Percentiles rank a stretch among this genome's conserved stretches.
Conservation (phyloP, 2,797 vertebrate species). For the Botia kubotai region DNA sequence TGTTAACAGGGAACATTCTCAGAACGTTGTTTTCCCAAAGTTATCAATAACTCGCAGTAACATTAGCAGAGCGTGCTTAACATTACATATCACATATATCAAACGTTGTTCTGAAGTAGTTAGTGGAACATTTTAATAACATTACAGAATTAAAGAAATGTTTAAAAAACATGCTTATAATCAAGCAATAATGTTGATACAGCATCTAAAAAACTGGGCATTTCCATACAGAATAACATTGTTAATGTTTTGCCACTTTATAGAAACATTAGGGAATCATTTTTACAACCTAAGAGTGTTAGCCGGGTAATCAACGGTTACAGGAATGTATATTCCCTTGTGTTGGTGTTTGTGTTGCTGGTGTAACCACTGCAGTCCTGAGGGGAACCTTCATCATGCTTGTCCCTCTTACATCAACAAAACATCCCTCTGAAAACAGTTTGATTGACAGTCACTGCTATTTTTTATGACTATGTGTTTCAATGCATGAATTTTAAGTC, state of each 20-base stretch:
- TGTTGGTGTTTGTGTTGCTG: background rate
- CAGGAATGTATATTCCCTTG: background rate
- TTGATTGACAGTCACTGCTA: constrained; percentile 23
- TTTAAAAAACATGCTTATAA: background rate
- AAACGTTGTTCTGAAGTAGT: too few species aligned
- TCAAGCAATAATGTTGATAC: too few species aligned
- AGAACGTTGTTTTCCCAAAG: too few species aligned
- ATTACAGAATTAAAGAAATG: too few species aligned
- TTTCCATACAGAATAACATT: background rate
- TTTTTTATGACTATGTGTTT: constrained; percentile 28
- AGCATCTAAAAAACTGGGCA: too few species aligned
- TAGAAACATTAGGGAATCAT: too few species aligned
- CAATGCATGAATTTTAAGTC: background rate
- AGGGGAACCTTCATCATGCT: constrained; percentile 1
- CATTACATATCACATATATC: too few species aligned
- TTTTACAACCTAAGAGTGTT: too few species aligned
- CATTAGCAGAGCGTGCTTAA: too few species aligned
- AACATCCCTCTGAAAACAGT: constrained; percentile 7
- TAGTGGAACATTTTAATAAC: too few species aligned
- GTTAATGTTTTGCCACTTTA: background rate
- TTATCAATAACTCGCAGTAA: too few species aligned
- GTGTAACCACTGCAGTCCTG: constrained; percentile 20
- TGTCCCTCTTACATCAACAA: background rate
- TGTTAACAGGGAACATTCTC: background rate
- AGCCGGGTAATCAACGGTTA: background rate